Evolutionary conservation across 2,888 invertebrate genomes (phyloP).

Genomic region (Physocephala rufipes): DNA sequence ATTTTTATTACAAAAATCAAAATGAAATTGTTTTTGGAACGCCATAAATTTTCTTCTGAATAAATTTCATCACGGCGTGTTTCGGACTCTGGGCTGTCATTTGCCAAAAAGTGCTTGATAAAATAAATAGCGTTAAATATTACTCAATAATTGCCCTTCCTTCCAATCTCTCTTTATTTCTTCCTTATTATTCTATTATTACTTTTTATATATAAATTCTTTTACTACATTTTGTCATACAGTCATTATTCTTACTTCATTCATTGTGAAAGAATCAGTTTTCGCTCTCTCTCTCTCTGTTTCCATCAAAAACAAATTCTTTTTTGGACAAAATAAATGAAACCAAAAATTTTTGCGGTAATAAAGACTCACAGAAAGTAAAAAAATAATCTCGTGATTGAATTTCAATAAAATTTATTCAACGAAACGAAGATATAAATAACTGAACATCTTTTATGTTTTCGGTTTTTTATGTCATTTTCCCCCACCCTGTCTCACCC

Average conservation of each 20-base stretch:
- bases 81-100: conserved; percentile 25
- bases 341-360: conserved; percentile 1
- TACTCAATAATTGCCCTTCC: background rate
- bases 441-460: background rate
- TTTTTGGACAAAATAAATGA: background rate
- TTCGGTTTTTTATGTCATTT: background rate
- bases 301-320: too few relatives aligned
- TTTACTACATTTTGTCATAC: too few relatives aligned
- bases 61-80: conserved; percentile 12
- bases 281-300: too few relatives aligned
- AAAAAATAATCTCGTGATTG: conserved; percentile 9
- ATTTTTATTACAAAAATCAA: too few relatives aligned
- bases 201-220: background rate
- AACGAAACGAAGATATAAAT: background rate
- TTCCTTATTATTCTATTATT: background rate
- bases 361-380: background rate
- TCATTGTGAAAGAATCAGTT: too few relatives aligned
- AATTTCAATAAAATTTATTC: conserved; percentile 30
- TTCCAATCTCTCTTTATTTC: background rate
- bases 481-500: background rate
- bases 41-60: background rate
- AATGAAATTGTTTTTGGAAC: conserved; percentile 31
- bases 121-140: conserved; percentile 17
- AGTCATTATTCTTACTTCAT: too few relatives aligned
- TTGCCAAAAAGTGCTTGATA: conserved; percentile 21